Percentiles rank a stretch among this genome's conserved stretches.
Conservation (phyloP, 2,888 invertebrate species). For the Glaucopsyche alexis region DNA sequence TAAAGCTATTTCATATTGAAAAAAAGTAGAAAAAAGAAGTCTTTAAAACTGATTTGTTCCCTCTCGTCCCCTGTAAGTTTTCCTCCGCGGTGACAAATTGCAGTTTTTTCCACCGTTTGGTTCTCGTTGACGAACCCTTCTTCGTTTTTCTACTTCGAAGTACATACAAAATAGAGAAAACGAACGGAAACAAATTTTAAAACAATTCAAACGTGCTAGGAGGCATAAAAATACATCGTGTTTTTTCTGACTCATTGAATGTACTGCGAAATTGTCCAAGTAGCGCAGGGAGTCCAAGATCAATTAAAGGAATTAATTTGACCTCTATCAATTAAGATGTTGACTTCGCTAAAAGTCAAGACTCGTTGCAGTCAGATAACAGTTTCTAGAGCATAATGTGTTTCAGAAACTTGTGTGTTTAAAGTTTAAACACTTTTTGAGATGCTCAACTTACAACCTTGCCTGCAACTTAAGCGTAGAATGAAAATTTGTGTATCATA, state of each 20-base stretch:
- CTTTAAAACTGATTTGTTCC: too few relatives aligned
- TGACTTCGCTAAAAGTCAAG: conserved; percentile 18
- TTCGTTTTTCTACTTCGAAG: background rate
- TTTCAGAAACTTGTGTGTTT: background rate
- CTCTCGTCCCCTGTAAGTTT: too few relatives aligned
- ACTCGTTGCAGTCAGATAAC: background rate
- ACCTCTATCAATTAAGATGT: conserved; percentile 67
- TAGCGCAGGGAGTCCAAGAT: conserved; percentile 43
- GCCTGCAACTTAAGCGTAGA: too few relatives aligned
- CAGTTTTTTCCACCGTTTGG: too few relatives aligned
- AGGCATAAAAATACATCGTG: background rate
- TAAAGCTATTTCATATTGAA: background rate
- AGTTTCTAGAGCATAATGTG: background rate
- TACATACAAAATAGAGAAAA: background rate
- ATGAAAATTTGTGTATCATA: too few relatives aligned
- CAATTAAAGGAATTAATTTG: conserved; percentile 74
- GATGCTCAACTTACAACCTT: too few relatives aligned
- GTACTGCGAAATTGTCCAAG: conserved; percentile 46
- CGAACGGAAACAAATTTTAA: background rate
- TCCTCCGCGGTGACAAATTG: too few relatives aligned
- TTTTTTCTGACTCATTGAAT: conserved; percentile 26
- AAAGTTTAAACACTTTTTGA: too few relatives aligned
- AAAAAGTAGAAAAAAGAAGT: too few relatives aligned
- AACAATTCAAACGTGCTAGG: background rate
- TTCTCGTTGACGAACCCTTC: too few relatives aligned